phyloP scores from a whole-genome alignment of 2,113 vertebrate genomes.

The Aptenodytes patagonicus region DNA sequence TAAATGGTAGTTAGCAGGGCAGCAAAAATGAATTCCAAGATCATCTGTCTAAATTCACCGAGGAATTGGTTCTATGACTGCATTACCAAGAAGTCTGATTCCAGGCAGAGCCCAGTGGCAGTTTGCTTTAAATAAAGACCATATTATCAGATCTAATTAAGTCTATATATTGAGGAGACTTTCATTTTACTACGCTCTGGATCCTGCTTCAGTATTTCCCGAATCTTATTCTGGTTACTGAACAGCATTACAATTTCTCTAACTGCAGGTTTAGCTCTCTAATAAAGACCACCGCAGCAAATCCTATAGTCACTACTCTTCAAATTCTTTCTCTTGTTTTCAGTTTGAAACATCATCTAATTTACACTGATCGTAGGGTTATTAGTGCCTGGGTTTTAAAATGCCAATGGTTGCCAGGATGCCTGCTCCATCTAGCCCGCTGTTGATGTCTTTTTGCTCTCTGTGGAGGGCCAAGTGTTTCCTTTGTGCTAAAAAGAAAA shows the following conservation, averaged over 20 bases:
- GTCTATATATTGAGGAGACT: not conserved
- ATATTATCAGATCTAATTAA: not conserved
- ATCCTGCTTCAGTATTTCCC: not conserved
- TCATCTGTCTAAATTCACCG: not conserved
- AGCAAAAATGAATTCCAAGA: not conserved
- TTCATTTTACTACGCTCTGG: not conserved
- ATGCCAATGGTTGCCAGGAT: not conserved
- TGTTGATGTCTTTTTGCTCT: constrained; percentile 16
- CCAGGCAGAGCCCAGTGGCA: not conserved
- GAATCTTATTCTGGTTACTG: not conserved
- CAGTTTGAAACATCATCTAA: not conserved
- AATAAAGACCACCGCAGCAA: not conserved
- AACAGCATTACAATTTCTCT: not conserved
- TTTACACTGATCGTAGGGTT: not conserved
- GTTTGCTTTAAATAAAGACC: not conserved
- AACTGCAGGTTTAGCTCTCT: not conserved
- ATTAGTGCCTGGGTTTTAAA: constrained; percentile 1
- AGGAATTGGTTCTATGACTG: not conserved
- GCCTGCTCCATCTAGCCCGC: not conserved
- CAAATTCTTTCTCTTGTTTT: not conserved
- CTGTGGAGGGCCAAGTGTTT: not conserved
- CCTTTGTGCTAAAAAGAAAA: constrained; percentile 36
- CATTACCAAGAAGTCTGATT: not conserved
- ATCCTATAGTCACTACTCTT: not conserved
- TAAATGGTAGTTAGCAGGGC: not conserved